Evolutionary conservation across 2,113 vertebrate species (phyloP), one percentile per base, ranked within the genome.

Genomic region (Bagarius yarrelli): DNA sequence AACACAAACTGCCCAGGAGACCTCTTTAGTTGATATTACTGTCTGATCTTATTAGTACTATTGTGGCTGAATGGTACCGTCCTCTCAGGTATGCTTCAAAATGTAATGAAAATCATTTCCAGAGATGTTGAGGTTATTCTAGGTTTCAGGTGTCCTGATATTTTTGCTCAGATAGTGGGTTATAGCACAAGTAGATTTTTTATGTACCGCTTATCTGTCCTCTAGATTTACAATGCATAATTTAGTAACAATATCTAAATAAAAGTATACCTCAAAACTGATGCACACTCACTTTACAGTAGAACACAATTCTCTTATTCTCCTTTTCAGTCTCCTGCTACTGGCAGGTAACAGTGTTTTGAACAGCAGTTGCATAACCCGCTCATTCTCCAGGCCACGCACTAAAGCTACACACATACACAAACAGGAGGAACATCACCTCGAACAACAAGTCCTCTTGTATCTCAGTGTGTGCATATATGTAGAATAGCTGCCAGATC

Each of bases 401-500:
- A 76, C 47, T 69, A 73, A 73, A 73, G 27, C 77, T 67, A 36
- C 60, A 79, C 66, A 74, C 66, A 67, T 53, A 72, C 16, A 60
- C 50, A 76, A 34, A 64, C 73, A 71, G 69, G 82, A 75, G 83
- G 87, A 85, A 88, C 90, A 79, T 79, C 72, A 84, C 75, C 82
- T 80, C 84, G 84, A 89, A 81, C 84, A 66, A 81, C 84, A 72
- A 72, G 50, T 64, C 87, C 78, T 81, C 84, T 86, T 90, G 83
- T 85, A 89, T 89, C 87, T 87, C 86, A 91, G 89, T 90, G 80
- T 57, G 61, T 78, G 87, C 83, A 82, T 87, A 50, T 82, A 82
- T 89, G 88, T 85, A 89, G 86, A 91, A 90, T 89, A 89, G 87
- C 88, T 90, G 87, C 88, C 88, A 89, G 85, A 89, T 87, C 89